These are phyloP conservation scores for Enteromius thamalakanensis DNA, from an alignment of 2,797 vertebrate species.

Conservation along the genomic window DNA sequence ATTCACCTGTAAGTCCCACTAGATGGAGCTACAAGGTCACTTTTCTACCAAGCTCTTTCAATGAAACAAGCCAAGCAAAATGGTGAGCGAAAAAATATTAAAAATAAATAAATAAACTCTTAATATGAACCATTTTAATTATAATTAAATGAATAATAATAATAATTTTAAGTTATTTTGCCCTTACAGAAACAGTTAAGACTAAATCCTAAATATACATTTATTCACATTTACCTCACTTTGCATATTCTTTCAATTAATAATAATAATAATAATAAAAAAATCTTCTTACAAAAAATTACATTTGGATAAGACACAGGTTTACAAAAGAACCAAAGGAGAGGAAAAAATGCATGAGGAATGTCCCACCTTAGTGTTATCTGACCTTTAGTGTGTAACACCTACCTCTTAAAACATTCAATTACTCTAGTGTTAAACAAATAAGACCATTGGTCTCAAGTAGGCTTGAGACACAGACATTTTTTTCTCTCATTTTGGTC, in stretches of 20 bases:
- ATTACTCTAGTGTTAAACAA: background rate
- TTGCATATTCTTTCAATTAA: background rate
- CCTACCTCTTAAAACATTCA: constrained; percentile 42
- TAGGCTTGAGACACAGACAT: background rate
- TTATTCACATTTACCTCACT: background rate
- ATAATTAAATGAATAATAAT: background rate
- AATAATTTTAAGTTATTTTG: background rate
- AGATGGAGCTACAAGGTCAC: constrained; percentile 42
- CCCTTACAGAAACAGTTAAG: background rate
- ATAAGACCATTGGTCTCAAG: background rate
- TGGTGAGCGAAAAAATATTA: background rate
- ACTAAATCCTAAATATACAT: background rate
- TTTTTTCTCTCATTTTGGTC: background rate
- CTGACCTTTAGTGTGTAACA: constrained; percentile 30
- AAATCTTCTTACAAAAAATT: background rate
- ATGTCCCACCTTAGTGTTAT: constrained; percentile 6
- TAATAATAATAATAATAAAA: too few relatives aligned
- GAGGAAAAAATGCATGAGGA: background rate
- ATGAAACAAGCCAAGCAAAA: background rate
- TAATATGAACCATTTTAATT: background rate
- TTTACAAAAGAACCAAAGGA: background rate
- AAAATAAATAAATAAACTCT: background rate
- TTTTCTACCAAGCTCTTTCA: background rate
- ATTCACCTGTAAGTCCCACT: constrained; percentile 22
- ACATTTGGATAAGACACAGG: background rate